These are phyloP conservation scores for Hormaphis cornu DNA, from an alignment of 1,140 invertebrate species.

Conservation along the genomic window DNA sequence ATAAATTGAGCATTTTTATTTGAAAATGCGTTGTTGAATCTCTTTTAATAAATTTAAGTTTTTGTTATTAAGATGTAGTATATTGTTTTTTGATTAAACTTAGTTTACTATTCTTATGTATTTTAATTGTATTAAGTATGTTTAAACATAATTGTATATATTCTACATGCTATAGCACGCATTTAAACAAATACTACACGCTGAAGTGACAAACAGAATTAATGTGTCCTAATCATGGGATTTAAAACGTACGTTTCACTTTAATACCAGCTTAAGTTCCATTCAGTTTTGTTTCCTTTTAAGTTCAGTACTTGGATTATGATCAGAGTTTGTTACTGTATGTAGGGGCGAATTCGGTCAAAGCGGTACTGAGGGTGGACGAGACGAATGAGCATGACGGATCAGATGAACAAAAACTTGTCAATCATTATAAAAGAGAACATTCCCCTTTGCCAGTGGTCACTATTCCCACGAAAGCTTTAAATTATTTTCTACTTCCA, in stretches of 20 bases:
- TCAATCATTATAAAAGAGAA: conserved; percentile 28
- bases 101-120: background rate
- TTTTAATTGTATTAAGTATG: background rate
- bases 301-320: conserved; percentile 19
- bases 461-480: conserved; percentile 19
- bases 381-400: background rate
- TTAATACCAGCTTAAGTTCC: conserved; percentile 27
- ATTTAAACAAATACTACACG: background rate
- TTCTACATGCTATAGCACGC: background rate
- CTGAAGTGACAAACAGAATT: background rate
- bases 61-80: too few species aligned
- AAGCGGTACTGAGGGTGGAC: background rate
- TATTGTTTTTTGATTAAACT: background rate
- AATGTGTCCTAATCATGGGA: background rate
- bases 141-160: background rate
- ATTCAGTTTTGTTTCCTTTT: conserved; percentile 25
- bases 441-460: background rate
- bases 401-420: background rate
- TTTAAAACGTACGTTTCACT: conserved; percentile 21
- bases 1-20: too few species aligned
- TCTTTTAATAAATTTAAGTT: too few species aligned
- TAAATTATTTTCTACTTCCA: conserved; percentile 8
- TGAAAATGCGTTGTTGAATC: too few species aligned
- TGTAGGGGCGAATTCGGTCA: conserved; percentile 12
- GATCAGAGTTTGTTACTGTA: background rate